Conservation (phyloP, 2,888 invertebrate species). For the Fragum whitleyi region DNA sequence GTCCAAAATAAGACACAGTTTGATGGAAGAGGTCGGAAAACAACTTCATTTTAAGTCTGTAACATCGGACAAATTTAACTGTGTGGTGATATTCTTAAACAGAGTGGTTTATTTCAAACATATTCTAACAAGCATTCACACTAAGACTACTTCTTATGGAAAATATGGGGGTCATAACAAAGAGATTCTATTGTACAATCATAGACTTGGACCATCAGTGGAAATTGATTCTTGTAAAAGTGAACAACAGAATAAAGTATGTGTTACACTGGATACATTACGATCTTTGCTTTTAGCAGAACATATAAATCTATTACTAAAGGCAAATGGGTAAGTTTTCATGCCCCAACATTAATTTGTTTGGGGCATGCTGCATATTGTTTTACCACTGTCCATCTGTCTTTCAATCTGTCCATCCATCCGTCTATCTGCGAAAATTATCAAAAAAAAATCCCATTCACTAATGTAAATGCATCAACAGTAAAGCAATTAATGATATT, state of each 20-base stretch:
- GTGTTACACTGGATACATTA: constrained; percentile 28
- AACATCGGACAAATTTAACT: constrained; percentile 2
- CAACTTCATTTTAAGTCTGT: background rate
- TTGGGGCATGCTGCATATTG: too few species aligned
- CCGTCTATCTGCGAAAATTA: too few species aligned
- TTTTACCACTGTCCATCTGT: too few species aligned
- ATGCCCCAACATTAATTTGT: too few species aligned
- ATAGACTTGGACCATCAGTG: background rate
- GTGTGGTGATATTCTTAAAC: constrained; percentile 6
- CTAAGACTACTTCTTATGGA: background rate
- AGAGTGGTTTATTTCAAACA: constrained; percentile 6
- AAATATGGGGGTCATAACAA: background rate
- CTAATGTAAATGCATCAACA: too few species aligned
- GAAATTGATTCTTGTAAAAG: background rate
- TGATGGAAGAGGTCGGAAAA: background rate
- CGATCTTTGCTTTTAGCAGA: constrained; percentile 42
- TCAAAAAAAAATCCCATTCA: too few species aligned
- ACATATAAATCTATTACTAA: constrained; percentile 25
- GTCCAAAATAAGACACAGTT: background rate
- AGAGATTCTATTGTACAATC: background rate
- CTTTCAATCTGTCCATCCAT: too few species aligned
- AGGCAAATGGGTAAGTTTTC: constrained; percentile 13
- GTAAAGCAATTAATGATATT: too few species aligned
- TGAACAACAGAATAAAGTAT: background rate
- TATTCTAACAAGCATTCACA: background rate